Conservation (phyloP, 2,797 vertebrate species). For the Glyptemys insculpta region DNA sequence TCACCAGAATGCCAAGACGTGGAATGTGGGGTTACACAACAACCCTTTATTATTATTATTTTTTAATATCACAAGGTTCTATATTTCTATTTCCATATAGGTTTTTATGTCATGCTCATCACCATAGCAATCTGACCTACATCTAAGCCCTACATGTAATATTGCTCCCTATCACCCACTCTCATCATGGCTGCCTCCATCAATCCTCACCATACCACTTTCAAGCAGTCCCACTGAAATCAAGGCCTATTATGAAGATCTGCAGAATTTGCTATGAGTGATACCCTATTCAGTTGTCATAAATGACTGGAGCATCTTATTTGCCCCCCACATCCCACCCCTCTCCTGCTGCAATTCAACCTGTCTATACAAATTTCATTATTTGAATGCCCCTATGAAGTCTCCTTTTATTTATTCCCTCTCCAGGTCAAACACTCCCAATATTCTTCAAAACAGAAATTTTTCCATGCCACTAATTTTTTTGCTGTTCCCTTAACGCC, state of each 20-base stretch:
- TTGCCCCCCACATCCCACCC: background rate
- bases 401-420: background rate
- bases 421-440: background rate
- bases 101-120: rapidly evolving
- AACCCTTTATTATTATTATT: background rate
- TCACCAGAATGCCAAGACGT: background rate
- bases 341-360: background rate
- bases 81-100: background rate
- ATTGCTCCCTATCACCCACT: background rate
- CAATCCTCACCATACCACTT: background rate
- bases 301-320: background rate
- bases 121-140: rapidly evolving
- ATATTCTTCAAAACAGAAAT: background rate
- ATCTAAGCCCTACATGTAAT: background rate
- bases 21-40: too few species aligned
- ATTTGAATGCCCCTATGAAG: background rate
- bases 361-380: background rate
- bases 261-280: background rate
- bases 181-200: background rate
- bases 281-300: background rate
- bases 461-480: constrained; percentile 44
- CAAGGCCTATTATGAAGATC: background rate
- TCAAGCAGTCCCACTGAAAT: background rate
- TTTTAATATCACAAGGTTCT: background rate
- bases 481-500: constrained; percentile 32